Base-by-base conservation (phyloP, 2,113 vertebrate genomes). In the Melanerpes formicivorus region DNA sequence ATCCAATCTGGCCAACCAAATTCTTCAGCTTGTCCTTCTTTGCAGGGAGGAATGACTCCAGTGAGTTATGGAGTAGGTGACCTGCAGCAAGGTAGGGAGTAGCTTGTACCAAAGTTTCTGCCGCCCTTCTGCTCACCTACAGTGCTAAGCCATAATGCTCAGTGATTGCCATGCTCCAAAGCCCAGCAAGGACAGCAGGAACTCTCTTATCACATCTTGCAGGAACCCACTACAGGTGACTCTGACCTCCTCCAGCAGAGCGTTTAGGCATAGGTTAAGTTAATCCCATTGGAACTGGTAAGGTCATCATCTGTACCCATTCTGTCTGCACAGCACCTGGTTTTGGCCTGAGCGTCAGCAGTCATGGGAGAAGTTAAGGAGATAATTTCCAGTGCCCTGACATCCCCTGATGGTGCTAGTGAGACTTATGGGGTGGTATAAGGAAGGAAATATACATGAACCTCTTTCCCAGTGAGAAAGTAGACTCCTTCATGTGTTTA, bases 41-140 rank as follows among this genome's bases (percentile, higher is more conserved):
- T 69, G 71, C 64, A n/a, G 69, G 58, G 23, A 90, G 58, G 87
- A 86, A 75, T 58, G 14, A 83, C 73, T 83, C 18, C 34, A 16
- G 37, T 72, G 82, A 96, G 62, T 91, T 91, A 75, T 37, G 70
- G 84, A 56, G 56, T 19, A 83, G 81, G 89, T 86, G 89, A 95
- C 89, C 76, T 74, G 75, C 67, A 64, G 81, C n/a, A 63, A 84
- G 63, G 50, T 25, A 27, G 55, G 0, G 5, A 70, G 78, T 30
- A 56, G 44, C 18, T 58, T 67, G 54, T 29, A 14, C 40, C 34
- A 69, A 52, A 42, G 83, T 76, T 83, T 65, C 40, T 18, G 32
- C 14, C 48, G 44, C 50, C 71, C 71, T 93, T 90, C 70, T 74
- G 75, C 62, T 81, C 44, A 42, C 42, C 60, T 6, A 2, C 64